Evolutionary conservation across 30 jellyfish, hydroid and myxozoan genomes (phyloP).

Genomic region (Hydractinia symbiolongicarpus): DNA sequence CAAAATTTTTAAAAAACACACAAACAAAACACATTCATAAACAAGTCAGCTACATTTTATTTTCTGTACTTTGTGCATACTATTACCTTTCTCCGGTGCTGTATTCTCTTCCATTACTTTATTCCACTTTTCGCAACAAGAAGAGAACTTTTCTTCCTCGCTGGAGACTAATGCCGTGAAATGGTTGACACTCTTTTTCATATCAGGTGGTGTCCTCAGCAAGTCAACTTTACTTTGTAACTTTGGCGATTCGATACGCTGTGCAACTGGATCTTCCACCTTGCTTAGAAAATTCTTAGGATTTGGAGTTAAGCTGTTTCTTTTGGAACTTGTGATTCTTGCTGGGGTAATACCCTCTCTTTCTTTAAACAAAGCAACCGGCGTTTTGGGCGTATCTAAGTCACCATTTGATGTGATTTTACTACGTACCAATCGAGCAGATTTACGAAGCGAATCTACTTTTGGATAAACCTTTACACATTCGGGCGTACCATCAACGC

Average conservation of each 20-base stretch:
- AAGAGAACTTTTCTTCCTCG: conserved; percentile 40
- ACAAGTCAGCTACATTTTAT: neutral
- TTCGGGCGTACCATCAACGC: too few relatives aligned
- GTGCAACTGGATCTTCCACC: conserved; percentile 41
- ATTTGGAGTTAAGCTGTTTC: conserved; percentile 33
- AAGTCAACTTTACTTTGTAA: neutral
- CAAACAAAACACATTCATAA: neutral
- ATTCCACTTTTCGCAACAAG: conserved; percentile 35
- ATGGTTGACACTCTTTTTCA: conserved; percentile 40
- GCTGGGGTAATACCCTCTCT: conserved; percentile 14
- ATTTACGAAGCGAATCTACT: neutral
- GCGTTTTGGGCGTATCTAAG: conserved; percentile 18
- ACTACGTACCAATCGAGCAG: neutral
- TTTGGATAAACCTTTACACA: neutral
- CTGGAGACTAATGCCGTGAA: conserved; percentile 38
- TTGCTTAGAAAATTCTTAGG: conserved; percentile 37
- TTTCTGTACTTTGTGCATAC: too few relatives aligned
- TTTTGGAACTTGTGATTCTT: neutral
- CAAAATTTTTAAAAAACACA: neutral
- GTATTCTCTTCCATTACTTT: conserved; percentile 30
- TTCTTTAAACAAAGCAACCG: conserved; percentile 21
- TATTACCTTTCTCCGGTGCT: conserved; percentile 54
- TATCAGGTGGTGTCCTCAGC: conserved; percentile 22
- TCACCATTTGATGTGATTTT: neutral
- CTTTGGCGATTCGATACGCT: conserved; percentile 23